Base-by-base conservation (phyloP, 2,797 vertebrate genomes). In the Clarias platycephalus region DNA sequence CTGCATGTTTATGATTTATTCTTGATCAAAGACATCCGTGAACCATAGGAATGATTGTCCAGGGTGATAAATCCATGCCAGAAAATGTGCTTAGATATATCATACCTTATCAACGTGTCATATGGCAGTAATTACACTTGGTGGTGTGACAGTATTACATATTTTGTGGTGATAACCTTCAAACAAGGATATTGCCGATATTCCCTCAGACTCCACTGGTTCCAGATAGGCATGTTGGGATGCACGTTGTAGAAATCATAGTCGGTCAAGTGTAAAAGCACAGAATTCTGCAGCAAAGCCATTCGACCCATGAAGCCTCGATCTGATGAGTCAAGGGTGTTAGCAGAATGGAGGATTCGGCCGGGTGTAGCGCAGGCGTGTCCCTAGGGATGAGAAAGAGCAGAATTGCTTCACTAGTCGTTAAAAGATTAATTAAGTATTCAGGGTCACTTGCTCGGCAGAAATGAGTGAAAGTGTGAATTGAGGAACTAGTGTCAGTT, bases 101-200 rank as follows among this genome's bases (percentile, higher is more conserved):
- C 37, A 24, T n/a, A 64, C 60, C 37, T 79, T 40, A 64, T 44
- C 57, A 63, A 16, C 18, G 37, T 75, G 70, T 60, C 58, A 72
- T 31, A 44, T 40, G 77, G 12, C 70, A 63, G 71, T 80, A 81
- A 74, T 84, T 85, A 81, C 55, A 18, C 44, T 53, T 16, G 79
- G 62, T 16, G 82, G 62, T 67, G 70, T 64, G 79, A 81, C 71
- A 80, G 44, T 66, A 70, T 60, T 83, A 64, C 72, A 80, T 68
- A 77, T 67, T 85, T 83, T 83, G 75, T 74, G 55, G 68, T 83
- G 78, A 87, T 85, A 77, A 77, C 83, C 77, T 83, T 26, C 49
- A 72, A 34, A 40, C 58, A 64, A 37, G 34, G 64, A 37, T 31
- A n/a, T 53, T 53, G 49, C 60, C n/a, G 5, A 44, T 34, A 44